phyloP scores from a whole-genome alignment of 2,113 vertebrate genomes.

The Corythornis cristatus region DNA sequence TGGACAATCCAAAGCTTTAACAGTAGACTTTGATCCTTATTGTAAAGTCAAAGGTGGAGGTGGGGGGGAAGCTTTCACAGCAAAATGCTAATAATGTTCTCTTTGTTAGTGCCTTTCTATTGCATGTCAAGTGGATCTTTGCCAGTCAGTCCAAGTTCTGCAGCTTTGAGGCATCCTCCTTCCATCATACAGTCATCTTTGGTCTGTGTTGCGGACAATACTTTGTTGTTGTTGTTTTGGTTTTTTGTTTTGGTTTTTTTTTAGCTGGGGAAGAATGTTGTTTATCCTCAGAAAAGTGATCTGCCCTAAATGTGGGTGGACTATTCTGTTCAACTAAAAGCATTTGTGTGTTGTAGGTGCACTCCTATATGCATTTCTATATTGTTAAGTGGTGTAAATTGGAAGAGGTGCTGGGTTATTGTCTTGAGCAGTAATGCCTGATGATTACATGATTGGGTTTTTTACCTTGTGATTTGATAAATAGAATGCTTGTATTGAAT shows the following conservation, averaged over 20 bases:
- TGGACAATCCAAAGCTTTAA: slow-evolving; percentile 14
- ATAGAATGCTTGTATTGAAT: neutral
- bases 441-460: neutral
- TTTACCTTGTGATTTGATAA: neutral
- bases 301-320: neutral
- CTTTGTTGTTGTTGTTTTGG: no score
- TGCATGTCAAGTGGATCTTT: neutral
- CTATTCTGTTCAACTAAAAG: neutral
- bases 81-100: neutral
- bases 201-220: neutral
- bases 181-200: neutral
- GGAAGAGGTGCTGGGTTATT: neutral
- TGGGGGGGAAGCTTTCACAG: neutral
- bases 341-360: neutral
- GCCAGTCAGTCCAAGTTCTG: neutral
- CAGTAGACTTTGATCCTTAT: slow-evolving; percentile 11
- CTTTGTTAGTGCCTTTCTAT: slow-evolving; percentile 1
- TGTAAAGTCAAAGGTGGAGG: slow-evolving; percentile 6
- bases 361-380: neutral
- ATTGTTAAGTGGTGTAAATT: neutral
- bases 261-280: neutral
- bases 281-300: neutral
- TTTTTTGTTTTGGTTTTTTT: neutral
- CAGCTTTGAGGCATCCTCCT: neutral
- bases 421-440: neutral